phyloP scores from a whole-genome alignment of 1,140 invertebrate species.

The Drosophila pseudoobscura region DNA sequence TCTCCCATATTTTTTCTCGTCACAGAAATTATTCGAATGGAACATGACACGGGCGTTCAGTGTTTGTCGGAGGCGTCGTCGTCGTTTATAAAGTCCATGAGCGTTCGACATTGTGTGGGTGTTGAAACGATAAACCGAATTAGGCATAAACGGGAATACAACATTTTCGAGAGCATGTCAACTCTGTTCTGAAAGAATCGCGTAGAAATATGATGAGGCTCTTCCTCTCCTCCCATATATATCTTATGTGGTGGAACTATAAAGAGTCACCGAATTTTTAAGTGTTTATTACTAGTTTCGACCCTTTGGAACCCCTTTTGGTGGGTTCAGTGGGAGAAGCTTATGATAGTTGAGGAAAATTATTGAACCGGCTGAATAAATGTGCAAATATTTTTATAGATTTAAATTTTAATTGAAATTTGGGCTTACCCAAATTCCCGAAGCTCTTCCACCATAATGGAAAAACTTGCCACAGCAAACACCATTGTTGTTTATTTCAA shows the following conservation, averaged over 20 bases:
- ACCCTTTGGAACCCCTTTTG: too few relatives aligned
- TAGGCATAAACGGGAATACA: constrained; percentile 29
- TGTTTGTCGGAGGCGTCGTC: constrained; percentile 46
- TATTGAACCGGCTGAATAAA: too few relatives aligned
- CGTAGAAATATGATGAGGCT: neutral
- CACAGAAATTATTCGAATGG: constrained; percentile 39
- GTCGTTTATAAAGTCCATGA: constrained; percentile 57
- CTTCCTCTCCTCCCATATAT: neutral
- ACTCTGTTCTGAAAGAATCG: constrained; percentile 39
- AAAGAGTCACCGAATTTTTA: too few relatives aligned
- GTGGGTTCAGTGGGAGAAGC: too few relatives aligned
- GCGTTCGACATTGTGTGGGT: constrained; percentile 43
- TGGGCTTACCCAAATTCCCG: neutral
- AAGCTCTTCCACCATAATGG: too few relatives aligned
- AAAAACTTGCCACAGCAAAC: neutral
- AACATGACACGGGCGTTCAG: constrained; percentile 50
- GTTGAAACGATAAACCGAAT: constrained; percentile 63
- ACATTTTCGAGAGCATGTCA: constrained; percentile 26
- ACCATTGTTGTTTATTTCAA: constrained; percentile 39
- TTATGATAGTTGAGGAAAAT: too few relatives aligned
- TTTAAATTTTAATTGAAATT: constrained; percentile 2
- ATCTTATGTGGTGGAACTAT: too few relatives aligned
- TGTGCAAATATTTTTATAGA: too few relatives aligned
- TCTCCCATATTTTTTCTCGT: neutral
- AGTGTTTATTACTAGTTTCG: too few relatives aligned